Evolutionary conservation across 2,888 invertebrate species (phyloP), one percentile per base, ranked within the genome.

Genomic region (Sisyra nigra): DNA sequence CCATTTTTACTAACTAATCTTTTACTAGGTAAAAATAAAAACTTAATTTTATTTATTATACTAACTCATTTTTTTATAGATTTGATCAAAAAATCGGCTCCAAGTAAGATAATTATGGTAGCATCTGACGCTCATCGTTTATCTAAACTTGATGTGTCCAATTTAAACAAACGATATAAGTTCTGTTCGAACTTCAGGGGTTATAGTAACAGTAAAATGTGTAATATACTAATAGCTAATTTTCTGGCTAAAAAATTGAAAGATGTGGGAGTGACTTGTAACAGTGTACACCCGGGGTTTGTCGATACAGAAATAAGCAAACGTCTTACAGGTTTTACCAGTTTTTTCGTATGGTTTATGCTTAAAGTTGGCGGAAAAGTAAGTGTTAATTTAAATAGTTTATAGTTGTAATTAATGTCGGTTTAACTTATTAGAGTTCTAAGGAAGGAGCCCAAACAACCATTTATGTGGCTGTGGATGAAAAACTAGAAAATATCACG

Each of bases 1-100:
- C 75, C 74, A 10, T 80, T 79, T 52, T 57, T 80, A 13, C 57
- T 81, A 42, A 78, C 77, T 0, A 59, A 73, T 37, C 63, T 80
- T 0, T 56, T 80, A 1, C 55, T 67, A 1, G 68, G 69, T 15
- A 46, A 39, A 9, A 11, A 35, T n/a, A n/a, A n/a, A n/a, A n/a
- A n/a, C n/a, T n/a, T n/a, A n/a, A n/a, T n/a, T n/a, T n/a, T n/a
- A n/a, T 7, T 34, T 34, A 10, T 7, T 34, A 37, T 15, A 38
- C 7, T 18, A 6, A 15, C n/a, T 18, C 2, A n/a, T 6, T 33
- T 6, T 36, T 8, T 52, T 52, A 11, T 48, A 61, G 61, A 57
- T 52, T 49, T 61, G 32, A 45, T 61, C 46, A 59, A 59, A 47
- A 54, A 54, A 43, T 56, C 57, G 8, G 50, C 53, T 5, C 57